Conservation (phyloP, 2,888 invertebrate species). For the Oeneis ivallda region DNA sequence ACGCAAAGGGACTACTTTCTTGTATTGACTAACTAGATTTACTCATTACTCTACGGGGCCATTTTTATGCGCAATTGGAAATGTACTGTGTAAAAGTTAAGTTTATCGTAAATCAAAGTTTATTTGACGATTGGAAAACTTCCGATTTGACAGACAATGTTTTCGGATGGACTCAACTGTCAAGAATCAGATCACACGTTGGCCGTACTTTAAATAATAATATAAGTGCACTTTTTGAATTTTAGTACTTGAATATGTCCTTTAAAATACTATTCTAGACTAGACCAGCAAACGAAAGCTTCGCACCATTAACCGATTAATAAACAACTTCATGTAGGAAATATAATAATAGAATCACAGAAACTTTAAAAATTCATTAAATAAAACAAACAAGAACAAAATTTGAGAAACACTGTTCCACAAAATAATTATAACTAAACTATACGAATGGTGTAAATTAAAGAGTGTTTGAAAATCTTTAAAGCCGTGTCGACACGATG, state of each 20-base stretch:
- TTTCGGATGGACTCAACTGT: neutral
- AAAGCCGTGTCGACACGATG: conserved; percentile 23
- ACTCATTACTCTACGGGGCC: neutral
- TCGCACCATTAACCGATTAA: conserved; percentile 53
- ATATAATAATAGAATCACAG: conserved; percentile 60
- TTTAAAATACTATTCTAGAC: conserved; percentile 70
- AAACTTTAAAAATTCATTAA: conserved; percentile 54
- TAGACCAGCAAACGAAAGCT: conserved; percentile 67
- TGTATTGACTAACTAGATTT: neutral
- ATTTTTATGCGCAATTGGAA: neutral
- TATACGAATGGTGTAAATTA: conserved; percentile 42
- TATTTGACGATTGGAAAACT: too few relatives aligned
- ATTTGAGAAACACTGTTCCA: conserved; percentile 80
- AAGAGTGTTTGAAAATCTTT: conserved; percentile 43
- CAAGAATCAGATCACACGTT: neutral
- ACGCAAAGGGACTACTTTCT: too few relatives aligned
- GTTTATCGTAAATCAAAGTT: too few relatives aligned
- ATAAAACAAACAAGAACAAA: conserved; percentile 56
- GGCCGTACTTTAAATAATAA: conserved; percentile 52
- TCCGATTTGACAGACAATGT: neutral
- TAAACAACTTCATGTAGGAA: conserved; percentile 48
- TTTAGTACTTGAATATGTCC: conserved; percentile 60
- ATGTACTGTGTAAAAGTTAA: neutral
- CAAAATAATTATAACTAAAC: conserved; percentile 49
- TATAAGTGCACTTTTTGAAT: conserved; percentile 79